phyloP scores from a whole-genome alignment of 1,140 invertebrate species.

The Galleria mellonella region DNA sequence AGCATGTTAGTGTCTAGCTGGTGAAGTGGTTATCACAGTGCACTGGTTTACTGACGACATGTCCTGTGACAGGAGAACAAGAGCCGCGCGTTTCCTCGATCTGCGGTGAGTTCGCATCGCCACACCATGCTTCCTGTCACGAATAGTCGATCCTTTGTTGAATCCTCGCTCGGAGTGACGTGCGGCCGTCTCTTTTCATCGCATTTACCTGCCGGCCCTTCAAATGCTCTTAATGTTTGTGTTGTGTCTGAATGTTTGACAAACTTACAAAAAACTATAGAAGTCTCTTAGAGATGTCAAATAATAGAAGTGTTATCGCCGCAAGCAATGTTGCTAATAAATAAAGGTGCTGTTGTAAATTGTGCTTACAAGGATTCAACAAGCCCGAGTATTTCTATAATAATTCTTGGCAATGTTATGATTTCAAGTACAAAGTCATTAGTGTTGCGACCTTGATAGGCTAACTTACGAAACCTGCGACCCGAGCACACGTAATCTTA shows the following conservation, averaged over 20 bases:
- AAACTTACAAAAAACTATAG: slow-evolving; percentile 24
- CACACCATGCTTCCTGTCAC: slow-evolving; percentile 48
- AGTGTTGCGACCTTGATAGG: slow-evolving; percentile 53
- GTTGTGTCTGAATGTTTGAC: slow-evolving; percentile 26
- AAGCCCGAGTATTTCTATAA: slow-evolving; percentile 1
- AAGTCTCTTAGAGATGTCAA: too few relatives aligned
- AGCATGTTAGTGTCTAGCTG: slow-evolving; percentile 51
- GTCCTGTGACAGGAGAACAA: slow-evolving; percentile 70
- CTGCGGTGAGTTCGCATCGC: slow-evolving; percentile 61
- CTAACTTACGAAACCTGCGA: slow-evolving; percentile 50
- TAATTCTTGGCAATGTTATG: slow-evolving; percentile 14
- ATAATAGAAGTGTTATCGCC: slow-evolving; percentile 17
- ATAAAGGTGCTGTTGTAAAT: too few relatives aligned
- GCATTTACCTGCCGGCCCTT: slow-evolving; percentile 33
- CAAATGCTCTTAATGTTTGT: slow-evolving; percentile 42
- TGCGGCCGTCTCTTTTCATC: slow-evolving; percentile 61
- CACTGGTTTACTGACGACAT: slow-evolving; percentile 45
- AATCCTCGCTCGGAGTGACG: slow-evolving; percentile 49
- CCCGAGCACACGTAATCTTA: slow-evolving; percentile 47
- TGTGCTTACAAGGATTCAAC: slow-evolving; percentile 23
- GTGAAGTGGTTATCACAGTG: slow-evolving; percentile 57
- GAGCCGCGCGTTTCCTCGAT: slow-evolving; percentile 63
- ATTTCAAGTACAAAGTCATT: slow-evolving; percentile 62
- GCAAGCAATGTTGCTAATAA: not conserved
- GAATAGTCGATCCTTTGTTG: slow-evolving; percentile 57